Evolutionary conservation across 2,797 vertebrate genomes (phyloP).

Genomic region (Limnodromus scolopaceus): DNA sequence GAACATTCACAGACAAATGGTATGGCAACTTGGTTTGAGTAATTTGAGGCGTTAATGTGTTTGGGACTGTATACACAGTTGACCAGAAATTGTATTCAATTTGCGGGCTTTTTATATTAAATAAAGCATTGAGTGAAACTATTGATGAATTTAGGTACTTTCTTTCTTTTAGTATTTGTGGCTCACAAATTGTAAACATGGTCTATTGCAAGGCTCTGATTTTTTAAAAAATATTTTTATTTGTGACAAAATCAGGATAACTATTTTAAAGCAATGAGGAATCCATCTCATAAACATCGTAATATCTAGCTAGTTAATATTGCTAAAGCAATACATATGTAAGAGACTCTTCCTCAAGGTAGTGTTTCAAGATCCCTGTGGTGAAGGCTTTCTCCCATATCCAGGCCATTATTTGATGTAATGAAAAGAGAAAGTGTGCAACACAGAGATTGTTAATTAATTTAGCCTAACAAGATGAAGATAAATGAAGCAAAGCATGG

Average conservation of each 20-base stretch:
- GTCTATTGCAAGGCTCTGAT: neutral
- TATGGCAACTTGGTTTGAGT: conserved; percentile 30
- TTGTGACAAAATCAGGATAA: neutral
- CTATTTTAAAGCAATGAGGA: conserved; percentile 40
- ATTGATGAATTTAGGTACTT: neutral
- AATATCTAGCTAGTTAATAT: conserved; percentile 52
- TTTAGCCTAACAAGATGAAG: conserved; percentile 99
- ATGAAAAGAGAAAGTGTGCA: conserved; percentile 99
- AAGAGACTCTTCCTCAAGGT: conserved; percentile 69
- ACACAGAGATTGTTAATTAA: conserved; percentile 99
- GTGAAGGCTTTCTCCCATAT: conserved; percentile 80
- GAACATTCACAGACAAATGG: conserved; percentile 58
- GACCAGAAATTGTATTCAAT: neutral
- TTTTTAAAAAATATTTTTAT: neutral
- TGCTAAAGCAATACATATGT: conserved; percentile 27
- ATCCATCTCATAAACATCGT: conserved; percentile 45
- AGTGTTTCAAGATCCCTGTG: conserved; percentile 71
- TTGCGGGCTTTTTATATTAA: conserved; percentile 13
- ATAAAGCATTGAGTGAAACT: conserved; percentile 6
- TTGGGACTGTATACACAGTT: neutral
- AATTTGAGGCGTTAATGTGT: conserved; percentile 40
- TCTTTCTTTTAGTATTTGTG: neutral
- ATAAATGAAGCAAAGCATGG: conserved; percentile 96
- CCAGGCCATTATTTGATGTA: conserved; percentile 96
- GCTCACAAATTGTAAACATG: neutral